Base-by-base conservation (phyloP, 2,797 vertebrate genomes). In the Crocodylus rhombifer region DNA sequence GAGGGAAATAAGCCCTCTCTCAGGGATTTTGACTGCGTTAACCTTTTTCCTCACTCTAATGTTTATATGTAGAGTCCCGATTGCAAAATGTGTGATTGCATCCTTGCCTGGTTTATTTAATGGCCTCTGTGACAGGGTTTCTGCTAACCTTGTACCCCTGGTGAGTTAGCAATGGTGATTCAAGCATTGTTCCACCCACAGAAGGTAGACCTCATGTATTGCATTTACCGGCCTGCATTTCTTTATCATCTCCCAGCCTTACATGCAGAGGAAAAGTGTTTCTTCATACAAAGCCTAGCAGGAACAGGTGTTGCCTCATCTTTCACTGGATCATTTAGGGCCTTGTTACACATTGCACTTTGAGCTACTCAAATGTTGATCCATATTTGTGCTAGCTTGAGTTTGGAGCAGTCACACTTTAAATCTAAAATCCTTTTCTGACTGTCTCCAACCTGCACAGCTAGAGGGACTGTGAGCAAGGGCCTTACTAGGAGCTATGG, bases 61-160 rank as follows among this genome's bases (percentile, higher is more conserved):
- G 69, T 42, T 73, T 73, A 42, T 14, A 36, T 84, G 79, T 69
- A 21, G 25, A 16, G 5, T 69, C 36, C 42, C 87, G 83, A 55
- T 10, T 82, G 42, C 25, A 92, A 64, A 94, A 42, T 17, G 14
- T 17, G 62, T 17, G 60, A 21, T 28, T 30, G 92, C 42, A 4
- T 85, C 36, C 76, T 87, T 81, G 33, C 7, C n/a, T 1, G 33
- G 0, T n/a, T 26, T 2, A n/a, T 26, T 65, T 3, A 1, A 30
- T 16, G 73, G 21, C 56, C 0, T 0, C 71, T 81, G 36, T 30
- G 71, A 7, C 14, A 0, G 2, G 5, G 6, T 25, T 55, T 0
- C 3, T 18, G 21, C 25, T 23, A 7, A 14, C 6, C 20, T 4
- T 7, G 9, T 36, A 11, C 9, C 65, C 11, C 20, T 42, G 58